These are phyloP conservation scores for Bicyclus anynana DNA, from an alignment of 1,140 invertebrate genomes.

Conservation along the genomic window DNA sequence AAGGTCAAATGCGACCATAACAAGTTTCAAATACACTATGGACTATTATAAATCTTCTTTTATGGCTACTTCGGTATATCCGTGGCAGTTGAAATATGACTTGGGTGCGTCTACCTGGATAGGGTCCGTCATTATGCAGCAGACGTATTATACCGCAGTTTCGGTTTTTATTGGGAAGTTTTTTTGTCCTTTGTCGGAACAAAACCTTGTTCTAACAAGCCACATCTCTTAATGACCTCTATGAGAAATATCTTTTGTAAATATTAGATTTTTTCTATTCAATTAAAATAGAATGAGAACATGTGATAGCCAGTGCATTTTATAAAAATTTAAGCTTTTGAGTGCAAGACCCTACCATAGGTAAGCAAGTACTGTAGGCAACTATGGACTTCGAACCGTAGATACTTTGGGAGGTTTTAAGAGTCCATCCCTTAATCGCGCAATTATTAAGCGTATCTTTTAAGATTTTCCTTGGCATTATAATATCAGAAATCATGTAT, in stretches of 20 bases:
- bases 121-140: constrained; percentile 63
- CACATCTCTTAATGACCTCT: constrained; percentile 9
- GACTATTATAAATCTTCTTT: constrained; percentile 66
- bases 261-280: constrained; percentile 10
- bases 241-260: constrained; percentile 10
- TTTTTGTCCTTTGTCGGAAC: constrained; percentile 22
- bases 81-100: constrained; percentile 67
- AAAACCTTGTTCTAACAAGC: constrained; percentile 25
- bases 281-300: too few species aligned
- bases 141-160: constrained; percentile 17
- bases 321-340: too few species aligned
- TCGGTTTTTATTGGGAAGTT: constrained; percentile 24
- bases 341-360: too few species aligned
- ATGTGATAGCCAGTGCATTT: too few species aligned
- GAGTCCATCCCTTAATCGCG: too few species aligned
- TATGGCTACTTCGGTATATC: constrained; percentile 57
- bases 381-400: too few species aligned
- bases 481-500: too few species aligned
- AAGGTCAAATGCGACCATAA: constrained; percentile 61
- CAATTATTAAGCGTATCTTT: too few species aligned
- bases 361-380: too few species aligned
- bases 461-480: too few species aligned
- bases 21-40: constrained; percentile 59
- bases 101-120: constrained; percentile 68
- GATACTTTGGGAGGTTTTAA: too few species aligned